Evolutionary conservation across 2,797 vertebrate species (phyloP), one percentile per base, ranked within the genome.

Genomic region (Sebastes minor): DNA sequence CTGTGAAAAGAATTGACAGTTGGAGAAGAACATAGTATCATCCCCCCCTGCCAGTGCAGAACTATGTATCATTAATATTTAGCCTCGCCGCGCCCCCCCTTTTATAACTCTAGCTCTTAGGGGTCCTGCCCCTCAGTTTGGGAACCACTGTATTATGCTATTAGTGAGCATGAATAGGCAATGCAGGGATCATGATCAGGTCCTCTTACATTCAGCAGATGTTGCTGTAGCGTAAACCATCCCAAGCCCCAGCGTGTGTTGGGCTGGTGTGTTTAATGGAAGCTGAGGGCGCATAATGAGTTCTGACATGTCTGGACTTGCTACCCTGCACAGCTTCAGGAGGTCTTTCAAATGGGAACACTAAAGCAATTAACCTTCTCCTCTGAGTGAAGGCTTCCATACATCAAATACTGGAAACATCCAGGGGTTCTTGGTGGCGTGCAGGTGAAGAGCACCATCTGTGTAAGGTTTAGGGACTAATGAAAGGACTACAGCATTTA

Each of bases 1-100:
- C 99, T 99, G 91, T 52, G 81, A 59, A 28, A 83, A 62, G 2
- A 70, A 55, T 5, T 18, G 4, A 38, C 30, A 69, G 3, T 53
- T 32, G 23, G 2, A 59, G 23, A 38, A 70, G 3, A 46, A 32
- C 6, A 23, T 3, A 11, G 3, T 32, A 4, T 27, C 27, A 16
- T 2, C 4, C 14, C 46, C 42, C 46, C 46, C 46, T 20, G 18
- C 18, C 46, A 49, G 16, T 49, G 46, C 46, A 49, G 46, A 49
- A 49, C 46, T 8, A 20, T 8, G 42, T 46, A 18, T 49, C 46
- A 49, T 49, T 18, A 20, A 20, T 14, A 20, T 28, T 49, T 49
- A 20, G 46, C 16, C 42, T 49, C 42, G 1, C 42, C 16, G 0
- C 3, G 0, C 46, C 18, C 8, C 18, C 46, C 7, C 46, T 49